phyloP scores from a whole-genome alignment of 2,888 invertebrate genomes.

The Drosophila multiciliata region DNA sequence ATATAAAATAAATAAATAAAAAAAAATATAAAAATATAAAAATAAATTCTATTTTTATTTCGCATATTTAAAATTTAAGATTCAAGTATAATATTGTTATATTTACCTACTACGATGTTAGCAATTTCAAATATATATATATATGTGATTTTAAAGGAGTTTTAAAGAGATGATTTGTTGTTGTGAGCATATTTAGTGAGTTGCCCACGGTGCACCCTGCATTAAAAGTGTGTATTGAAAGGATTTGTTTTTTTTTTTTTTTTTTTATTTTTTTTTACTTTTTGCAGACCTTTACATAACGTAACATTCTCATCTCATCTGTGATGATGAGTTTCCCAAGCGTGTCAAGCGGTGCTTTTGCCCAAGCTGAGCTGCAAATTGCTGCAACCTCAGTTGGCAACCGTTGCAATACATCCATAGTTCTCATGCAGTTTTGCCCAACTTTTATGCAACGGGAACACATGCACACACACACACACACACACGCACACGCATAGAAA shows the following conservation, averaged over 20 bases:
- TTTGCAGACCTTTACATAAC: slow-evolving; percentile 18
- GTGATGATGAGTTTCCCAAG: slow-evolving; percentile 32
- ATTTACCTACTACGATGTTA: not conserved
- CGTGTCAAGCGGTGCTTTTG: slow-evolving; percentile 47
- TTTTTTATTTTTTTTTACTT: not conserved
- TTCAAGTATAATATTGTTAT: not conserved
- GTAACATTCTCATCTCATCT: slow-evolving; percentile 4
- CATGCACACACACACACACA: not conserved
- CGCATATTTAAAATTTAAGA: not conserved
- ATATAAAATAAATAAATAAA: too few relatives aligned
- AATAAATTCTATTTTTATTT: not conserved
- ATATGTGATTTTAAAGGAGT: not conserved
- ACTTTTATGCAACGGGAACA: slow-evolving; percentile 21
- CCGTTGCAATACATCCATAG: slow-evolving; percentile 16
- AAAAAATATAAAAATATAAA: too few relatives aligned
- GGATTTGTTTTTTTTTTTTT: slow-evolving; percentile 6
- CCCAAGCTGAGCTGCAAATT: slow-evolving; percentile 14
- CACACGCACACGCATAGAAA: slow-evolving; percentile 31
- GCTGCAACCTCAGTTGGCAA: slow-evolving; percentile 7
- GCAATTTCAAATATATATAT: not conserved
- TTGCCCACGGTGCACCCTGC: slow-evolving; percentile 16
- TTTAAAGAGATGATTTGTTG: not conserved
- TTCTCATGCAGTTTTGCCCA: slow-evolving; percentile 17
- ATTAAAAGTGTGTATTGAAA: slow-evolving; percentile 26
- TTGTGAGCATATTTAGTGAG: not conserved